Conservation (phyloP, 2,888 invertebrate species). For the Chironomus riparius region DNA sequence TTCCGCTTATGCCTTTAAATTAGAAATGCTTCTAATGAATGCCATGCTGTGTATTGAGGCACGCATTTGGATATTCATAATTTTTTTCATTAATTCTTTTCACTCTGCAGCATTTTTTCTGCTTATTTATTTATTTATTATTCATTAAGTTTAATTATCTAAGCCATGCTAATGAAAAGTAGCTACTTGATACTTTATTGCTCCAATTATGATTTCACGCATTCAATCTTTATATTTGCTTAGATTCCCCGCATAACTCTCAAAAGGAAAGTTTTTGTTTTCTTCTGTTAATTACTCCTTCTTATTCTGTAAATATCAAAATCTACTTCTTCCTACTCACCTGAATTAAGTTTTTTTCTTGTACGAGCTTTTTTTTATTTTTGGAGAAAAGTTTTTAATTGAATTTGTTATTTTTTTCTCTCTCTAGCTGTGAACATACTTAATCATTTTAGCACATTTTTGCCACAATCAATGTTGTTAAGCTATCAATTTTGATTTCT, state of each 20-base stretch:
- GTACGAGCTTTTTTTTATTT: neutral
- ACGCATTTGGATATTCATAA: neutral
- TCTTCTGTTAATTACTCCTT: no score
- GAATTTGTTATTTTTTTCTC: no score
- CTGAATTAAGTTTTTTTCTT: neutral
- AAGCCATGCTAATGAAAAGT: no score
- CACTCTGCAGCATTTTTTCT: neutral
- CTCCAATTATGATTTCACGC: neutral
- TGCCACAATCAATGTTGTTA: no score
- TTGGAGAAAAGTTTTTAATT: neutral
- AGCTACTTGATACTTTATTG: neutral
- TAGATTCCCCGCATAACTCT: neutral
- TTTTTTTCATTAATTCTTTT: neutral
- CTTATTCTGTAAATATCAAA: no score
- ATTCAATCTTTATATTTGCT: neutral
- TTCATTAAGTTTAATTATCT: neutral
- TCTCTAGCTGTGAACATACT: no score
- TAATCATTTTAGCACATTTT: no score
- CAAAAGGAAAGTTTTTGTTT: no score
- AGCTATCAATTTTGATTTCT: no score
- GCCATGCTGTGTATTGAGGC: neutral
- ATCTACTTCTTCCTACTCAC: neutral
- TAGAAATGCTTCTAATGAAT: neutral
- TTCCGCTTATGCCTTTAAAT: neutral
- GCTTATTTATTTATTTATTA: neutral